Base-by-base conservation (phyloP, 2,113 vertebrate species). In the Megatriorchis doriae region DNA sequence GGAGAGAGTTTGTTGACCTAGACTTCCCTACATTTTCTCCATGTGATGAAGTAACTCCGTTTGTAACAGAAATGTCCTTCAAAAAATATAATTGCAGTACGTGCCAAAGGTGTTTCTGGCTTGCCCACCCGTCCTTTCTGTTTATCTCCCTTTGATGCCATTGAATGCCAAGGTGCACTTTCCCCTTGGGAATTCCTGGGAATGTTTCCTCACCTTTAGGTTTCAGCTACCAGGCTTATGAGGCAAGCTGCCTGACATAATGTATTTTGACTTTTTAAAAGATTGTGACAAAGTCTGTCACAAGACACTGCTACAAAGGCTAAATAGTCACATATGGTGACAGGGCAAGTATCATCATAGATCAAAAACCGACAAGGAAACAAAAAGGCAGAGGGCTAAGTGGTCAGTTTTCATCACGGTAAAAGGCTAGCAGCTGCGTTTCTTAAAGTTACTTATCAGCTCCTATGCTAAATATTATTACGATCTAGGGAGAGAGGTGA, bases 251-350 rank as follows among this genome's bases (percentile, higher is more conserved):
- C 74, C 75, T 77, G 90, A 88, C 68, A 61, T 94, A 86, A 96
- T 59, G 22, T 80, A 67, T 73, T 86, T 77, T 81, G 95, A 92
- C 92, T 96, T 94, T 83, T 86, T 93, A 95, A 96, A 94, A 96
- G 88, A 92, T 59, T 88, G 81, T 85, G 94, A 94, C 90, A 59
- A 90, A 88, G 63, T 93, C 79, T 95, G 91, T 92, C 92, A 83
- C 85, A 78, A 95, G 82, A 34, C 71, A 14, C 66, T 78, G 79
- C 75, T 83, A 58, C 23, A 68, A 50, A 96, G 90, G 82, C 90
- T 94, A 90, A 95, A 88, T 43, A 78, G 81, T 92, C 93, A 71
- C 96, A 96, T 96, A 95, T 88, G 95, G 96, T 86, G 92, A 83
- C 90, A 86, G 93, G 87, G 87, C 92, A 92, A 97, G 92, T 25